phyloP scores from a whole-genome alignment of 2,113 vertebrate genomes.

The Pituophis catenifer region DNA sequence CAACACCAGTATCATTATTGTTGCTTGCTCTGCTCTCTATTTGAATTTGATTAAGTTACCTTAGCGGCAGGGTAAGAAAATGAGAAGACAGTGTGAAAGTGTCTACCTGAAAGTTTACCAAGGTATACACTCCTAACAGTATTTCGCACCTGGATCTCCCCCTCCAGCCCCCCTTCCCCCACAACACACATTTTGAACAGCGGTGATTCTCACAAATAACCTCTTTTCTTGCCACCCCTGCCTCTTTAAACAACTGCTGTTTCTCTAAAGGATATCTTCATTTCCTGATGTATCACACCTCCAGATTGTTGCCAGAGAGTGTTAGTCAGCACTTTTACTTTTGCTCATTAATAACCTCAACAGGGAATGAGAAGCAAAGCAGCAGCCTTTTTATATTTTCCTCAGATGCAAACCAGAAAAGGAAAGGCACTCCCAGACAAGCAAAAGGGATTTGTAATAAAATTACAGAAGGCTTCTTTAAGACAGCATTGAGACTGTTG shows the following conservation, averaged over 20 bases:
- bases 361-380: slow-evolving; percentile 23
- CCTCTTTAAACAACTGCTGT: slow-evolving; percentile 17
- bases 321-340: slow-evolving; percentile 34
- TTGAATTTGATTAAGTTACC: neutral
- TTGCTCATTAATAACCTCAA: slow-evolving; percentile 45
- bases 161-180: no score
- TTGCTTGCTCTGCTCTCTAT: neutral
- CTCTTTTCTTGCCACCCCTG: neutral
- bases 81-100: no score
- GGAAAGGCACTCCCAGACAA: neutral
- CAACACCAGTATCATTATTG: neutral
- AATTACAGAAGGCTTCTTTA: neutral
- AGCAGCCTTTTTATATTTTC: slow-evolving; percentile 39
- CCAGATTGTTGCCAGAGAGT: slow-evolving; percentile 3
- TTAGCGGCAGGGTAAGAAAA: neutral
- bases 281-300: neutral
- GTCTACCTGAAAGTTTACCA: neutral
- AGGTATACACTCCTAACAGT: neutral
- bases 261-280: neutral
- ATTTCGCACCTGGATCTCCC: neutral
- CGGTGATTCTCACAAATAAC: neutral
- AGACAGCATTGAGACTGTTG: neutral
- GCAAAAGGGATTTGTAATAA: slow-evolving; percentile 27
- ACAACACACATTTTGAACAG: slow-evolving; percentile 2
- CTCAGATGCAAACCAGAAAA: slow-evolving; percentile 14